A percentile compares a stretch with the other conserved stretches of the same genome.
Conservation (phyloP, 2,888 invertebrate species). For the Seira ritae region DNA sequence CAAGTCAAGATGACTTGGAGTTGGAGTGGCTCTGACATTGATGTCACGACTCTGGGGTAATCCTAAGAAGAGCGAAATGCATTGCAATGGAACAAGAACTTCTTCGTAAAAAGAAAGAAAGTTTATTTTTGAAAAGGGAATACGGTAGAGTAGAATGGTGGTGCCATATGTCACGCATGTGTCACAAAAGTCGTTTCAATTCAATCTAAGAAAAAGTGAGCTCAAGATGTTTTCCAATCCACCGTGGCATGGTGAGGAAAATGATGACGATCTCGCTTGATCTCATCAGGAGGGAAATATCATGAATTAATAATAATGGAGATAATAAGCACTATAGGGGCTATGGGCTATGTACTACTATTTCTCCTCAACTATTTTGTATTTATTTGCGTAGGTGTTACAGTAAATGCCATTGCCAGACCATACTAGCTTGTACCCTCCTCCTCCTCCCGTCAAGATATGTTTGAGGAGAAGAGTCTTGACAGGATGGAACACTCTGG, state of each 20-base stretch:
- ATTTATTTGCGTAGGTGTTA: conserved; percentile 51
- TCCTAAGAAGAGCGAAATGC: conserved; percentile 15
- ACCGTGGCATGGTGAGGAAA: no score
- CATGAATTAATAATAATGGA: no score
- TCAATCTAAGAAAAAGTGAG: no score
- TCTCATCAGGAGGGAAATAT: background rate
- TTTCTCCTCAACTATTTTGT: no score
- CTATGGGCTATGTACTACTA: no score
- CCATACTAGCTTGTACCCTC: no score
- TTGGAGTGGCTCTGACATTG: conserved; percentile 25
- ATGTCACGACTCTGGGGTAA: background rate
- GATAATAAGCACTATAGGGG: no score
- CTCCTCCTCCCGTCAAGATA: no score
- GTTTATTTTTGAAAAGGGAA: background rate
- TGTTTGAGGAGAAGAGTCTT: background rate
- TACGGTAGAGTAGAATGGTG: conserved; percentile 18
- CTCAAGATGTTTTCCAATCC: no score
- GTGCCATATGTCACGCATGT: conserved; percentile 70
- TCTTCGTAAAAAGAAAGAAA: background rate
- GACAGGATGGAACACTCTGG: background rate
- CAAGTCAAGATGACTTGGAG: no score
- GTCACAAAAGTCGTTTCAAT: conserved; percentile 57
- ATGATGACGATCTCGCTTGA: background rate
- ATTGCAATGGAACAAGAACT: background rate
- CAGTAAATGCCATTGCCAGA: conserved; percentile 28